These are phyloP conservation scores for Drosophila hawaiiensis DNA, from an alignment of 2,888 invertebrate genomes.

Conservation along the genomic window DNA sequence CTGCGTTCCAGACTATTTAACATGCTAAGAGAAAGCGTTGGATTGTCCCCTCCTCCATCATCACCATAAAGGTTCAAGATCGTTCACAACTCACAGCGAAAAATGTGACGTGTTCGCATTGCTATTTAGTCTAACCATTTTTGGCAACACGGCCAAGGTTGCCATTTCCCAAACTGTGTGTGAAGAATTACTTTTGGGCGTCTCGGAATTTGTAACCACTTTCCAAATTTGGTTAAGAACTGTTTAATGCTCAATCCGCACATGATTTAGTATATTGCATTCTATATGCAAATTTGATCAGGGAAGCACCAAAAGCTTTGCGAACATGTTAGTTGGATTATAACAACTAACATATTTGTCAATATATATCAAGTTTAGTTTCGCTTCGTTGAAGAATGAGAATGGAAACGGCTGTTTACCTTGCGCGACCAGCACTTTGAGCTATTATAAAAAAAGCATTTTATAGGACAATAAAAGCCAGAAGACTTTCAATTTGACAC, in stretches of 20 bases:
- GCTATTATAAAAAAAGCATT: not conserved
- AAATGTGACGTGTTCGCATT: slow-evolving; percentile 47
- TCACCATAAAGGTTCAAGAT: slow-evolving; percentile 54
- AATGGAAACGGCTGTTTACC: slow-evolving; percentile 11
- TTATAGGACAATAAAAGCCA: not conserved
- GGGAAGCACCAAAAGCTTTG: slow-evolving; percentile 24
- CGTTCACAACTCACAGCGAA: slow-evolving; percentile 43
- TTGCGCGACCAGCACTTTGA: not conserved
- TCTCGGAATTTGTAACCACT: slow-evolving; percentile 49
- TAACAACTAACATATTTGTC: slow-evolving; percentile 11
- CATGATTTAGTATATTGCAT: slow-evolving; percentile 50
- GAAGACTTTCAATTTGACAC: not conserved
- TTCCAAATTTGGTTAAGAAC: slow-evolving; percentile 65
- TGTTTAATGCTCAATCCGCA: slow-evolving; percentile 44
- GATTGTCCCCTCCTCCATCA: slow-evolving; percentile 4
- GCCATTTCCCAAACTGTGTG: slow-evolving; percentile 64
- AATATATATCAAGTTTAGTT: slow-evolving; percentile 51
- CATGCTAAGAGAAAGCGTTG: slow-evolving; percentile 24
- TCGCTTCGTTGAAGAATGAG: slow-evolving; percentile 57
- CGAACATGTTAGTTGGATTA: slow-evolving; percentile 5
- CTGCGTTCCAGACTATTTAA: slow-evolving; percentile 64
- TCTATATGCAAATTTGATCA: slow-evolving; percentile 63
- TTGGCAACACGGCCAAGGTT: slow-evolving; percentile 54
- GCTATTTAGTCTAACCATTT: slow-evolving; percentile 45
- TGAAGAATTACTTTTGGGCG: slow-evolving; percentile 19